A percentile compares a stretch with the other conserved stretches of the same genome.
Conservation (phyloP, 2,888 invertebrate species). For the Quadriops clusia region DNA sequence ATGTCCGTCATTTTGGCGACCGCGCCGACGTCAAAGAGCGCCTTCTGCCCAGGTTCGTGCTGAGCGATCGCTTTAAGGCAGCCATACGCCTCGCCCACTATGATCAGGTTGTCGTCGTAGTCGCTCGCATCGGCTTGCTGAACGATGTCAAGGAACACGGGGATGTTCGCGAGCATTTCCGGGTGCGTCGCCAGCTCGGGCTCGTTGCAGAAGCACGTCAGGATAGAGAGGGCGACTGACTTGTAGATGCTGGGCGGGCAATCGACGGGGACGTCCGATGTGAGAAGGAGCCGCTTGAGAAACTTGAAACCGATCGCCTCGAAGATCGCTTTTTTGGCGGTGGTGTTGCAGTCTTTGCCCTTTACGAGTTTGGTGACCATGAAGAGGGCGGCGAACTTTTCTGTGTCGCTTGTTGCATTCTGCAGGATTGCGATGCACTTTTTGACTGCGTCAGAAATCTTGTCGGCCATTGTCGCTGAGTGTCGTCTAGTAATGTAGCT, state of each 20-base stretch:
- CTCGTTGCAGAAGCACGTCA: slow-evolving; percentile 77
- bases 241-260: slow-evolving; percentile 85
- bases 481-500: no score
- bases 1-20: slow-evolving; percentile 75
- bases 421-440: slow-evolving; percentile 74
- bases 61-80: slow-evolving; percentile 73
- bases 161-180: slow-evolving; percentile 72
- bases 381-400: slow-evolving; percentile 83
- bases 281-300: slow-evolving; percentile 65
- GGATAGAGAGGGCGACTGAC: slow-evolving; percentile 76
- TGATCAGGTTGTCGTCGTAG: slow-evolving; percentile 75
- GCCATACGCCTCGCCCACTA: slow-evolving; percentile 76
- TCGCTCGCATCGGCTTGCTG: slow-evolving; percentile 74
- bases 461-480: slow-evolving; percentile 35
- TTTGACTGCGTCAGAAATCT: slow-evolving; percentile 68
- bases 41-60: slow-evolving; percentile 66
- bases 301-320: slow-evolving; percentile 85
- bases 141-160: slow-evolving; percentile 73
- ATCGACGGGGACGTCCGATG: slow-evolving; percentile 68
- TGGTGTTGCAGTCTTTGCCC: slow-evolving; percentile 64
- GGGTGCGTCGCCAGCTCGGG: slow-evolving; percentile 68
- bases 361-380: slow-evolving; percentile 85
- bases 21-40: slow-evolving; percentile 64
- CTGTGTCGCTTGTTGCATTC: slow-evolving; percentile 72
- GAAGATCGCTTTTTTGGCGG: slow-evolving; percentile 64